These are phyloP conservation scores for Periophthalmus modestus DNA, from an alignment of 2,113 vertebrate genomes.

Conservation along the genomic window DNA sequence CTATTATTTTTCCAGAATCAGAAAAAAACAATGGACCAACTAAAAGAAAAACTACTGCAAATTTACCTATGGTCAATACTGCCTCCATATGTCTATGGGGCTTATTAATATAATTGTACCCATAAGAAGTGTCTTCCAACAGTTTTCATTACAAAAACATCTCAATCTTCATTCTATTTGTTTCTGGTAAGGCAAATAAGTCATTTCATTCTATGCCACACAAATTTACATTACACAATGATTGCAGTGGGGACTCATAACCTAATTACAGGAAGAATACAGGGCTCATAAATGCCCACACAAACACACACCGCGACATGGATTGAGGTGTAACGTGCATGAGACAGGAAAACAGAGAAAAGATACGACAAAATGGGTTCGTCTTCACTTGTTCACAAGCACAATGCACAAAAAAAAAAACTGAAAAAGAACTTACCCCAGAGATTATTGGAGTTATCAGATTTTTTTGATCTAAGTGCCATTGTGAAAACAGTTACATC, in stretches of 20 bases:
- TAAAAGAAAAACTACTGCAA: conserved; percentile 6
- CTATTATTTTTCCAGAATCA: conserved; percentile 14
- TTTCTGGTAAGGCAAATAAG: conserved; percentile 23
- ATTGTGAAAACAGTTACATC: no score
- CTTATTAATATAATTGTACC: neutral
- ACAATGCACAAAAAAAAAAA: no score
- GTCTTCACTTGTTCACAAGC: neutral
- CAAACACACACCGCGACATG: neutral
- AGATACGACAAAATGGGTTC: neutral
- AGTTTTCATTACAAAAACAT: conserved; percentile 22
- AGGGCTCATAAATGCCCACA: neutral
- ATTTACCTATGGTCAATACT: neutral
- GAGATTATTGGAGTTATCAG: no score
- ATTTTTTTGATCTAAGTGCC: no score
- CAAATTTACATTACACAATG: conserved; percentile 34
- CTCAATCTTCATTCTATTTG: conserved; percentile 37
- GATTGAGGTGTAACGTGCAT: no score
- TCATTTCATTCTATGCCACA: conserved; percentile 7
- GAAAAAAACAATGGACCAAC: conserved; percentile 25
- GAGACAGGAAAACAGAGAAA: no score
- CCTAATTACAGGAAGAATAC: conserved; percentile 20
- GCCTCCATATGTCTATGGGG: neutral
- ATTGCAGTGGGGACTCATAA: conserved; percentile 28
- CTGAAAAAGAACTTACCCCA: no score
- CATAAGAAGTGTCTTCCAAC: neutral